Evolutionary conservation across 2,888 invertebrate species (phyloP).

Genomic region (Caenorhabditis virilis): DNA sequence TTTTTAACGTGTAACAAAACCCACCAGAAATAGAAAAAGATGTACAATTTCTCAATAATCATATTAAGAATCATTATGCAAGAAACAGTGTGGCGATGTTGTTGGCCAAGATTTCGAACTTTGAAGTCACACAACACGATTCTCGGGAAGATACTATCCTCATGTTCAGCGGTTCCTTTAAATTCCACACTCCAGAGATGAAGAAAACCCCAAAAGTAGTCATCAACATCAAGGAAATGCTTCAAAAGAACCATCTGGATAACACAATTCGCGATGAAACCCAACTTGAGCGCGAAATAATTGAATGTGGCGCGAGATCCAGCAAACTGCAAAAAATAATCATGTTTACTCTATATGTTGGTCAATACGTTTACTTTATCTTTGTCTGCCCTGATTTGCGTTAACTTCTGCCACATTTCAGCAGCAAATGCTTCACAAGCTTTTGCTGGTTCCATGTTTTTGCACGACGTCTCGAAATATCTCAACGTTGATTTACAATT

Average conservation of each 20-base stretch:
- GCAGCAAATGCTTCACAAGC: slow-evolving; percentile 21
- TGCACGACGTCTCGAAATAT: slow-evolving; percentile 15
- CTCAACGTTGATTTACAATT: slow-evolving; percentile 21
- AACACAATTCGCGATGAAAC: slow-evolving; percentile 24
- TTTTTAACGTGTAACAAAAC: not conserved
- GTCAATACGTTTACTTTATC: slow-evolving; percentile 1
- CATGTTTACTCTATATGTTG: not conserved
- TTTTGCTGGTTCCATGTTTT: slow-evolving; percentile 8
- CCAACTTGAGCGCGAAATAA: slow-evolving; percentile 29
- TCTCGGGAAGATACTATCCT: slow-evolving; percentile 34
- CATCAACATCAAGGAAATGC: slow-evolving; percentile 27
- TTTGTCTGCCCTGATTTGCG: slow-evolving; percentile 4
- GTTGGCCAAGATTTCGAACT: slow-evolving; percentile 31
- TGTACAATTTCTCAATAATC: slow-evolving; percentile 37
- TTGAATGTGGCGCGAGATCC: slow-evolving; percentile 23
- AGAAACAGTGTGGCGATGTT: slow-evolving; percentile 36
- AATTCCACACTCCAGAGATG: slow-evolving; percentile 36
- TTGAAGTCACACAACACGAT: slow-evolving; percentile 33
- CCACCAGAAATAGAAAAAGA: slow-evolving; percentile 32
- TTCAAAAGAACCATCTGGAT: slow-evolving; percentile 31
- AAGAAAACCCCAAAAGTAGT: slow-evolving; percentile 36
- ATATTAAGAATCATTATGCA: slow-evolving; percentile 34
- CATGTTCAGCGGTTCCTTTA: slow-evolving; percentile 35
- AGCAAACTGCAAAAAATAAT: slow-evolving; percentile 9
- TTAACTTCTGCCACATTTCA: slow-evolving; percentile 18